Conservation (phyloP, 2,797 vertebrate genomes). For the Diceros bicornis region DNA sequence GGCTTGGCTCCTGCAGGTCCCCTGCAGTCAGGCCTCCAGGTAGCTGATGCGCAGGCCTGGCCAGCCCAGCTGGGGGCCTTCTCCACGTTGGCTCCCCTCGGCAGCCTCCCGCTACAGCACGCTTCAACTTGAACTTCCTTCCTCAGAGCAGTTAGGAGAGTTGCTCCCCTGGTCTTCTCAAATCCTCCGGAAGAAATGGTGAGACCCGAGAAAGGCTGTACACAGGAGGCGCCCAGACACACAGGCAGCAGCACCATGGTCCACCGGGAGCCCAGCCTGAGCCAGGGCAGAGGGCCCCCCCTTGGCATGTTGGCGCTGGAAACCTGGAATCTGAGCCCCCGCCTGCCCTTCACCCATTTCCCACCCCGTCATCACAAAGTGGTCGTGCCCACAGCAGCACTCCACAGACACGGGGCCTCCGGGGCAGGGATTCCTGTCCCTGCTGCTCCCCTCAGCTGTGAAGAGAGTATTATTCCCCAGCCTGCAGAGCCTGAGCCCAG, state of each 20-base stretch:
- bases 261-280: background rate
- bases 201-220: background rate
- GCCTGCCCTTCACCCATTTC: background rate
- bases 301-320: background rate
- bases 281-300: background rate
- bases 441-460: background rate
- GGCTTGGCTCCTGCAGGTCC: background rate
- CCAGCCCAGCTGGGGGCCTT: background rate
- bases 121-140: background rate
- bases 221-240: background rate
- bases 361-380: background rate
- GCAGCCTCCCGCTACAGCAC: background rate
- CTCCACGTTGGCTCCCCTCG: accelerated
- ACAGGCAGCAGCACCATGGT: background rate
- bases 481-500: background rate
- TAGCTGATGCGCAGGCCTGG: background rate
- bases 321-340: background rate
- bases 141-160: background rate
- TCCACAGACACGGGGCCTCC: too few species aligned
- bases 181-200: background rate
- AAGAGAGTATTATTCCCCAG: background rate
- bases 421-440: background rate
- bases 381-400: background rate
- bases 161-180: background rate
- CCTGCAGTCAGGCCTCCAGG: background rate